These are phyloP conservation scores for Salvelinus sp. DNA, from an alignment of 2,113 vertebrate genomes.

Conservation along the genomic window DNA sequence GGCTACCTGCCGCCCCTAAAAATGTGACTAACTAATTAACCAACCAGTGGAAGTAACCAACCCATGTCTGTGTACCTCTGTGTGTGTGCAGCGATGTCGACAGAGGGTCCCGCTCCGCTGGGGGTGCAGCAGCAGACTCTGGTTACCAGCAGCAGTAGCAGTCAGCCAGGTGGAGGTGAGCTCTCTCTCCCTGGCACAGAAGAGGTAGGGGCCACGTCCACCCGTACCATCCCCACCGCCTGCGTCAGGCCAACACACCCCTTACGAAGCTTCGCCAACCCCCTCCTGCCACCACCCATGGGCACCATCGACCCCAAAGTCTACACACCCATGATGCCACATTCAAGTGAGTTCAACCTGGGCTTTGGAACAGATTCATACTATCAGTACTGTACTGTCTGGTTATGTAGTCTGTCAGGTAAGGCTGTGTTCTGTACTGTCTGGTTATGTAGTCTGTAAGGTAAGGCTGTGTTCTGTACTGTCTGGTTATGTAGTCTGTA, in stretches of 20 bases:
- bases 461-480: not conserved
- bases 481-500: not conserved
- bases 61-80: not conserved
- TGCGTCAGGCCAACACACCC: conserved; percentile 90
- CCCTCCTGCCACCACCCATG: conserved; percentile 88
- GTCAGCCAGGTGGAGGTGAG: conserved; percentile 43
- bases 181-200: conserved; percentile 63
- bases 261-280: conserved; percentile 90
- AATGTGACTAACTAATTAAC: too few species aligned
- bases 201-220: conserved; percentile 62
- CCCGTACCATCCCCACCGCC: conserved; percentile 88
- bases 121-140: conserved; percentile 70
- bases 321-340: conserved; percentile 82
- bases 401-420: not conserved
- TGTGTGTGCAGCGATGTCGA: conserved; percentile 61
- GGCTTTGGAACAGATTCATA: not conserved
- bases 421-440: not conserved
- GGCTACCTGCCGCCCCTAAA: too few species aligned
- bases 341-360: conserved; percentile 68
- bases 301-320: conserved; percentile 89
- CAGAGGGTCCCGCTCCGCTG: conserved; percentile 59
- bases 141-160: conserved; percentile 53
- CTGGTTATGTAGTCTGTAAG: not conserved
- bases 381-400: not conserved
- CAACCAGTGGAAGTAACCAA: too few species aligned